Conservation (phyloP, 2,888 invertebrate genomes). For the Agrilus mali region DNA sequence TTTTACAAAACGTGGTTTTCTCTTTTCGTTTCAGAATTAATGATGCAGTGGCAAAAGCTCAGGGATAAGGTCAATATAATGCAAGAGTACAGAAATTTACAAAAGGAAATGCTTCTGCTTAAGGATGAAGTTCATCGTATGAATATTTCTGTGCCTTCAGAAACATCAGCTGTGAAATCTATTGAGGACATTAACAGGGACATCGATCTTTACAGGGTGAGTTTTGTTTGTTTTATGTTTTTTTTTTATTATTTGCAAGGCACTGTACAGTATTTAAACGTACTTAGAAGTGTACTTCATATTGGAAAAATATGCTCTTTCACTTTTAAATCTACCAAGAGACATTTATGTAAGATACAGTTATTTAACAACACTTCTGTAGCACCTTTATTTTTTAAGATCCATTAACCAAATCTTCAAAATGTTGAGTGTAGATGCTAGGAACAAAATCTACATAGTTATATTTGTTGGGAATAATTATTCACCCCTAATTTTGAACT, state of each 20-base stretch:
- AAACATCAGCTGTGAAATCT: slow-evolving; percentile 19
- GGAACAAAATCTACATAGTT: too few species aligned
- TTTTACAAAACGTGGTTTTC: not conserved
- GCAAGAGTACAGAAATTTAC: slow-evolving; percentile 30
- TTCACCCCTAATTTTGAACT: too few species aligned
- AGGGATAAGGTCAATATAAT: slow-evolving; percentile 31
- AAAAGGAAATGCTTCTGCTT: slow-evolving; percentile 28
- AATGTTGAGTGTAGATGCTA: too few species aligned
- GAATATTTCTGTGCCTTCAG: slow-evolving; percentile 18
- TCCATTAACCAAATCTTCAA: too few species aligned
- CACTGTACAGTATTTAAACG: too few species aligned
- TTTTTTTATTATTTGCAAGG: not conserved
- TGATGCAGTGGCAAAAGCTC: slow-evolving; percentile 38
- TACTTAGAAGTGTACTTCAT: too few species aligned
- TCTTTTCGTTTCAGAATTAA: slow-evolving; percentile 30
- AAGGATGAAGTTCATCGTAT: slow-evolving; percentile 28
- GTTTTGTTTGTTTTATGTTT: slow-evolving; percentile 11
- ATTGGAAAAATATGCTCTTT: too few species aligned
- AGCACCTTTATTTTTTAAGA: too few species aligned
- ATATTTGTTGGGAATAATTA: too few species aligned
- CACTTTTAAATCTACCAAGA: too few species aligned
- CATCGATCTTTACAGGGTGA: slow-evolving; percentile 30
- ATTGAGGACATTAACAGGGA: slow-evolving; percentile 30
- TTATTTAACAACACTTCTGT: too few species aligned
- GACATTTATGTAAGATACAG: too few species aligned